phyloP scores from a whole-genome alignment of 1,140 invertebrate species.

The Phymorhynchus buccinoides region DNA sequence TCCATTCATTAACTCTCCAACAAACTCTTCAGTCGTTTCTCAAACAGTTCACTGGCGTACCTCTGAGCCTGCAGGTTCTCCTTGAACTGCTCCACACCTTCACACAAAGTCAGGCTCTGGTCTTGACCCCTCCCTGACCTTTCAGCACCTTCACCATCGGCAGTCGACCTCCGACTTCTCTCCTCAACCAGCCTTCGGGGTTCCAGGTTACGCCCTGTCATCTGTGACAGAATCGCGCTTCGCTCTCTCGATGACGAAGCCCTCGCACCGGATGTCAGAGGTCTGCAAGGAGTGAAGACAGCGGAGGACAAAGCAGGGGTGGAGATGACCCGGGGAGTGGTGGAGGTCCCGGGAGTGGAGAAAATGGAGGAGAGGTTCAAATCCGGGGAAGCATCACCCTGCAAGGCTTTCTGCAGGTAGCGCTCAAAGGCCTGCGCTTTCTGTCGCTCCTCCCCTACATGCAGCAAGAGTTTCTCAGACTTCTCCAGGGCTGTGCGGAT shows the following conservation, averaged over 20 bases:
- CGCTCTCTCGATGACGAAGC: not conserved
- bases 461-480: conserved; percentile 32
- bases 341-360: not conserved
- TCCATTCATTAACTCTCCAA: conserved; percentile 28
- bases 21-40: conserved; percentile 42
- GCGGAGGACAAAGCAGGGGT: not conserved
- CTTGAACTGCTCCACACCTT: conserved; percentile 39
- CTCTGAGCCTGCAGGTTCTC: conserved; percentile 41
- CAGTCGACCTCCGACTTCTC: not conserved
- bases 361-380: not conserved
- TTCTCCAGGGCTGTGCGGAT: conserved; percentile 7
- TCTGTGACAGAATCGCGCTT: no score
- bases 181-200: conserved; percentile 21
- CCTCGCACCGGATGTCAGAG: not conserved
- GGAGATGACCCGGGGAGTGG: not conserved
- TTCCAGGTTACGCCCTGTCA: not conserved
- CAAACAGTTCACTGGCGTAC: conserved; percentile 47
- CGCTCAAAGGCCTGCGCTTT: conserved; percentile 44
- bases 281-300: not conserved
- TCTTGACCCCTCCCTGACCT: not conserved
- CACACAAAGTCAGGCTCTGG: conserved; percentile 17
- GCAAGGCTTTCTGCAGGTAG: conserved; percentile 38
- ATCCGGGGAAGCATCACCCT: not conserved
- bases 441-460: conserved; percentile 44
- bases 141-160: not conserved